phyloP scores from a whole-genome alignment of 2,113 vertebrate genomes.

The Pachycephala philippinensis region DNA sequence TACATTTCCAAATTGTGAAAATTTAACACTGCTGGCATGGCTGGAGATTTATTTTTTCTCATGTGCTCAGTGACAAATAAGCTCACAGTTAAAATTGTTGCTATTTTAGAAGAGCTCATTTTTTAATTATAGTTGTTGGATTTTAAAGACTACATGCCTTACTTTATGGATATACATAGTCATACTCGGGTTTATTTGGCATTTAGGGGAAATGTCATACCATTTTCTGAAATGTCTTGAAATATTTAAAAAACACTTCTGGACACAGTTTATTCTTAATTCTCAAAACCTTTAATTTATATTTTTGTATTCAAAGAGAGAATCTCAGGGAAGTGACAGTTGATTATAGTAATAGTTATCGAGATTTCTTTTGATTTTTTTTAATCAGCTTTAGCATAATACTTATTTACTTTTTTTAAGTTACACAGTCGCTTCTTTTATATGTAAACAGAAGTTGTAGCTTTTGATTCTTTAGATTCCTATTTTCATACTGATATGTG shows the following conservation, averaged over 20 bases:
- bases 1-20: slow-evolving; percentile 51
- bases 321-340: not conserved
- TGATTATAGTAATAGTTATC: not conserved
- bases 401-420: not conserved
- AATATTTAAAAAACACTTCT: not conserved
- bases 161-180: not conserved
- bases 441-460: not conserved
- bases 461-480: not conserved
- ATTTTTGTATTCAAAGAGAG: not conserved
- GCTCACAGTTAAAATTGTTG: not conserved
- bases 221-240: not conserved
- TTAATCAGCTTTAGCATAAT: not conserved
- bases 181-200: not conserved
- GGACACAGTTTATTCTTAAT: not conserved
- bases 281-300: not conserved
- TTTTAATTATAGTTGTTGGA: not conserved
- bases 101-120: slow-evolving; percentile 31
- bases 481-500: not conserved
- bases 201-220: not conserved
- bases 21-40: not conserved
- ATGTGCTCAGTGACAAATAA: not conserved
- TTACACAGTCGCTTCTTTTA: not conserved
- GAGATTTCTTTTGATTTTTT: not conserved
- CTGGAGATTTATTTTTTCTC: slow-evolving; percentile 2
- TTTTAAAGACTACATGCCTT: not conserved